phyloP scores from a whole-genome alignment of 2,797 vertebrate genomes.

The Simalia tracyae region DNA sequence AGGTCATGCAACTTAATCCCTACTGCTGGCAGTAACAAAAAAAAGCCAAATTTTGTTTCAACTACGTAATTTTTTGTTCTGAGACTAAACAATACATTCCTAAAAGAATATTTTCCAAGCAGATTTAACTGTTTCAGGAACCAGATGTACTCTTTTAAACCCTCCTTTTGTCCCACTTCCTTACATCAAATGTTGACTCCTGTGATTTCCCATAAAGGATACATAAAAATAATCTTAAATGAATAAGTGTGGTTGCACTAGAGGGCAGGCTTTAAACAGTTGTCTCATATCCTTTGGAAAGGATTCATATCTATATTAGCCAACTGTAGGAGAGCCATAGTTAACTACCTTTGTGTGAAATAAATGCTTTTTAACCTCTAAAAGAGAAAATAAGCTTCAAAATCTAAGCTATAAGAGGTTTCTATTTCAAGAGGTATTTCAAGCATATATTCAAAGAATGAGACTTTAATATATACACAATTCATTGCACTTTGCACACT shows the following conservation, averaged over 20 bases:
- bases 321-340: not conserved
- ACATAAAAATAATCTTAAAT: conserved; percentile 44
- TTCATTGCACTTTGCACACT: not conserved
- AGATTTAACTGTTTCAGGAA: not conserved
- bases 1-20: not conserved
- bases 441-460: not conserved
- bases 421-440: not conserved
- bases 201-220: conserved; percentile 48
- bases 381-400: not conserved
- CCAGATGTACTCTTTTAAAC: conserved; percentile 18
- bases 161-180: conserved; percentile 25
- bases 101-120: not conserved
- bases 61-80: not conserved
- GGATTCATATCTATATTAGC: conserved; percentile 61
- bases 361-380: conserved; percentile 11
- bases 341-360: not conserved
- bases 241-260: conserved; percentile 63
- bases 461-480: conserved; percentile 29
- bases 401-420: not conserved
- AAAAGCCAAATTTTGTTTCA: not conserved
- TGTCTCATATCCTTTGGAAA: conserved; percentile 42
- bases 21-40: not conserved
- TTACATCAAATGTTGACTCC: not conserved
- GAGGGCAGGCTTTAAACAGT: conserved; percentile 67
- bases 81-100: not conserved